Conservation (phyloP, 2,797 vertebrate genomes). For the Psittacula derbiana region DNA sequence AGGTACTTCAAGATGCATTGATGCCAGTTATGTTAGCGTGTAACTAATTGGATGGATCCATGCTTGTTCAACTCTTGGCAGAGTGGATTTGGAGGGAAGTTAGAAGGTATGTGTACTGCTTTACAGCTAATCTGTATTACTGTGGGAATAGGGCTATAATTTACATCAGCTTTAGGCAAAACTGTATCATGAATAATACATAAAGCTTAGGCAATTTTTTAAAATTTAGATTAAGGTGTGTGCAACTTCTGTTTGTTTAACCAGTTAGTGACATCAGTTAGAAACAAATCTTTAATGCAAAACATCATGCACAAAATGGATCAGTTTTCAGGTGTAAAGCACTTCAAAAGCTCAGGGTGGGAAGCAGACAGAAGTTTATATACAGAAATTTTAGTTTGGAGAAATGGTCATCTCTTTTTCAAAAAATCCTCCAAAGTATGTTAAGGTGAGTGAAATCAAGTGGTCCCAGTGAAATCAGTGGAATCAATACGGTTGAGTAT, state of each 20-base stretch:
- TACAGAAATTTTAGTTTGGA: not conserved
- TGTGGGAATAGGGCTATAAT: not conserved
- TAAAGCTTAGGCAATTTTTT: not conserved
- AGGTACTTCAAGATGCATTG: not conserved
- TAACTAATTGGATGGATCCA: not conserved
- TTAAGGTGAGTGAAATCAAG: not conserved
- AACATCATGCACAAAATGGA: not conserved
- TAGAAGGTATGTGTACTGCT: not conserved
- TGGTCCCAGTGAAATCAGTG: not conserved
- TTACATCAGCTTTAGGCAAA: constrained; percentile 25
- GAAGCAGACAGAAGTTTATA: not conserved
- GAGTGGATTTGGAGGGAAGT: not conserved
- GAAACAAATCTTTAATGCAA: not conserved
- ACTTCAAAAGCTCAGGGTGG: not conserved
- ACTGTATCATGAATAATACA: not conserved
- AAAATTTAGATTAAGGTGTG: not conserved
- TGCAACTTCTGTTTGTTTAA: not conserved
- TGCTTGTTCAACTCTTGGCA: not conserved
- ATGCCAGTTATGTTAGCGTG: not conserved
- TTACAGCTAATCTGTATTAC: not conserved
- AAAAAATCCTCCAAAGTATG: not conserved
- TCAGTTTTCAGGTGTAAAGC: not conserved
- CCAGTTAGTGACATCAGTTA: not conserved
- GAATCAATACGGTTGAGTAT: not conserved
- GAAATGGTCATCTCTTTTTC: not conserved